These are phyloP conservation scores for Hedya salicella DNA, from an alignment of 2,888 invertebrate species.

Conservation along the genomic window DNA sequence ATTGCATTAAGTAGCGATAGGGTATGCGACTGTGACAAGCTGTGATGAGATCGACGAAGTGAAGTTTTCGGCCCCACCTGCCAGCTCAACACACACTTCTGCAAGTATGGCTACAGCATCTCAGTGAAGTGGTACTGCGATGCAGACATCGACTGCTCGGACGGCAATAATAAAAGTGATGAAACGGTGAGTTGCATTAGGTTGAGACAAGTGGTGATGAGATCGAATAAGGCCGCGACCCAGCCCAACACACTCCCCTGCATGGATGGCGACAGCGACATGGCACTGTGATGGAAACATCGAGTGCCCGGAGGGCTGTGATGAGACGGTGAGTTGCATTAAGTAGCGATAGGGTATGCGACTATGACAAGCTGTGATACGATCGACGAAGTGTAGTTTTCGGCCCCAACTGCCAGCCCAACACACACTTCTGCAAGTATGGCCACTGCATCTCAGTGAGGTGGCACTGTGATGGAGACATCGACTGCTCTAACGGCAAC, in stretches of 20 bases:
- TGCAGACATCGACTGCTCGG: constrained; percentile 93
- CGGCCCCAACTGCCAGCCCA: constrained; percentile 88
- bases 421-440: constrained; percentile 90
- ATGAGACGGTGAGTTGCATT: too few species aligned
- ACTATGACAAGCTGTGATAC: constrained; percentile 94
- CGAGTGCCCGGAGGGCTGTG: too few species aligned
- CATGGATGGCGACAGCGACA: too few species aligned
- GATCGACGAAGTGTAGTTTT: constrained; percentile 92
- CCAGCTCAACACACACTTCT: constrained; percentile 89
- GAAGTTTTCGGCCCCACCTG: constrained; percentile 90
- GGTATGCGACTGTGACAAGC: constrained; percentile 94
- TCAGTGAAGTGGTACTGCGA: constrained; percentile 93
- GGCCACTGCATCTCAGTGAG: constrained; percentile 91
- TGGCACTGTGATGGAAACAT: too few species aligned
- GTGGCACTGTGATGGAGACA: constrained; percentile 95
- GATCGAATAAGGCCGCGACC: too few species aligned
- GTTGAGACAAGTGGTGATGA: constrained; percentile 91
- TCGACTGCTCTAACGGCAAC: constrained; percentile 93
- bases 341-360: constrained; percentile 94
- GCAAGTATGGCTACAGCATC: constrained; percentile 91
- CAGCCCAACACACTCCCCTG: too few species aligned
- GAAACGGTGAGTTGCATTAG: constrained; percentile 86
- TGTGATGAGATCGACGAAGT: constrained; percentile 93
- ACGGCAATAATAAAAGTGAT: constrained; percentile 93
- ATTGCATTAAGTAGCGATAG: constrained; percentile 94